phyloP scores from a whole-genome alignment of 2,113 vertebrate genomes.

The Aegithalos caudatus region DNA sequence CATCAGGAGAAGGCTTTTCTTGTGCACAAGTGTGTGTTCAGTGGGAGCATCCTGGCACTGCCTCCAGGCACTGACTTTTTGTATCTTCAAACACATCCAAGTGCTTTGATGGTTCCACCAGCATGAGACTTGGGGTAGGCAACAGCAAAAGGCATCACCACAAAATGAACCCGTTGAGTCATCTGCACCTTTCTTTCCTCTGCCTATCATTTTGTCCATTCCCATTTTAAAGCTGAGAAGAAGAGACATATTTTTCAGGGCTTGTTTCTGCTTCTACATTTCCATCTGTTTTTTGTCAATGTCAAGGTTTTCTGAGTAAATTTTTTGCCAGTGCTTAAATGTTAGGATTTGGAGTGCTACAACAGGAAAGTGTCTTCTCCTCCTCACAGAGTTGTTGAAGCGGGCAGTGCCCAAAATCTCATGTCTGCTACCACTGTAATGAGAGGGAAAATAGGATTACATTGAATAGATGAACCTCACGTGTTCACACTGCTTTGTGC shows the following conservation, averaged over 20 bases:
- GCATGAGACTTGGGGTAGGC: not conserved
- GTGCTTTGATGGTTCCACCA: not conserved
- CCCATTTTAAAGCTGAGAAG: not conserved
- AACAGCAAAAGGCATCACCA: not conserved
- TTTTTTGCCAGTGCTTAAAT: not conserved
- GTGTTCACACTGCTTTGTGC: not conserved
- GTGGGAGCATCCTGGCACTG: not conserved
- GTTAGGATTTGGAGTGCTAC: not conserved
- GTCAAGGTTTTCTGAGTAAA: not conserved
- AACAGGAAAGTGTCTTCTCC: not conserved
- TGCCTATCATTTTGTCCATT: not conserved
- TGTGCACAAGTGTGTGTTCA: accelerated
- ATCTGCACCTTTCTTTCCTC: not conserved
- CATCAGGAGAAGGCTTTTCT: not conserved
- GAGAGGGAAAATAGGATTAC: not conserved
- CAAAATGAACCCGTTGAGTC: not conserved
- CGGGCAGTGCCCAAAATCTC: not conserved
- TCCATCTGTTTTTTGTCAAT: not conserved
- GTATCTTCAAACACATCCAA: not conserved
- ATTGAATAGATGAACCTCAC: not conserved
- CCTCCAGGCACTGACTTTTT: not conserved
- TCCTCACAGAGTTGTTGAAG: not conserved
- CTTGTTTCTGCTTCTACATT: not conserved
- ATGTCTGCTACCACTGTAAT: not conserved
- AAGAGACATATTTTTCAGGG: not conserved